phyloP scores from a whole-genome alignment of 2,888 invertebrate species.

The Nezara viridula region DNA sequence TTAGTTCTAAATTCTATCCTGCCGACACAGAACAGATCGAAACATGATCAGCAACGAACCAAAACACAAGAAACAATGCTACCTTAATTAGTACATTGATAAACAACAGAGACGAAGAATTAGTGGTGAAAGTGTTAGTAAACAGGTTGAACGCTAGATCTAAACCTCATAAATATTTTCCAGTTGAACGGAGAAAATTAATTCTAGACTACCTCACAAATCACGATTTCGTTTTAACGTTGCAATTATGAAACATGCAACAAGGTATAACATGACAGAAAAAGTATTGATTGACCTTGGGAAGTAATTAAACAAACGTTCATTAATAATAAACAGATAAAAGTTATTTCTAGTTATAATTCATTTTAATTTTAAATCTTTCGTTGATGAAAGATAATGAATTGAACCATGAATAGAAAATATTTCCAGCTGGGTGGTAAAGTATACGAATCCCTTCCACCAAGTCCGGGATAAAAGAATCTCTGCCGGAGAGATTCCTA shows the following conservation, averaged over 20 bases:
- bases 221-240: background rate
- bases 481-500: background rate
- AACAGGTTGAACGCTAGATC: background rate
- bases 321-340: background rate
- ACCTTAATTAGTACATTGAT: background rate
- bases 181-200: background rate
- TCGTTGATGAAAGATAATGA: background rate
- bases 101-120: background rate
- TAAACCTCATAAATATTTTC: background rate
- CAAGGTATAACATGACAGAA: background rate
- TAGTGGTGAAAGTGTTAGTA: background rate
- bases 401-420: background rate
- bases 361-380: background rate
- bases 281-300: background rate
- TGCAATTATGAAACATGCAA: too few species aligned
- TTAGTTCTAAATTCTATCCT: background rate
- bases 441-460: background rate
- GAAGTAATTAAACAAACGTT: background rate
- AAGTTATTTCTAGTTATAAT: background rate
- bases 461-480: background rate
- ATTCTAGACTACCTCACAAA: background rate
- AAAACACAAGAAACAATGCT: background rate
- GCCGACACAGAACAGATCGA: background rate
- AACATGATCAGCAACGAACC: background rate
- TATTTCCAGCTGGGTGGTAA: background rate